Percentiles rank a stretch among this genome's conserved stretches.
These are phyloP conservation scores for Dicaeum eximium DNA, from an alignment of 2,113 vertebrate genomes.

Conservation along the genomic window DNA sequence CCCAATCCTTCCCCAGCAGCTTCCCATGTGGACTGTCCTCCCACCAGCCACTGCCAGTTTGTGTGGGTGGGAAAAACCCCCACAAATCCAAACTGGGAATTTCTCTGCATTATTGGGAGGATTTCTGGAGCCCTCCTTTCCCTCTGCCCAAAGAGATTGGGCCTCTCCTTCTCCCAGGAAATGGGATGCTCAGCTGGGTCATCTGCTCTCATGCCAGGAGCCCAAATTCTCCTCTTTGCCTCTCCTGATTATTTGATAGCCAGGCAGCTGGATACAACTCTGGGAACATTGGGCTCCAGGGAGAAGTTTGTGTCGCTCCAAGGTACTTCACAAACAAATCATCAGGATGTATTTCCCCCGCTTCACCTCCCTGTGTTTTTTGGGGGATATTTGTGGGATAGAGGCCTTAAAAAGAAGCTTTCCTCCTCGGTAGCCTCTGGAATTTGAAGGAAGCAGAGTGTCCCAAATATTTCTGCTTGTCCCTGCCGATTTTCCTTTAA, in stretches of 20 bases:
- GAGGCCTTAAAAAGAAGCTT: not conserved
- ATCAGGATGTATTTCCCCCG: not conserved
- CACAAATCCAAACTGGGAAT: not conserved
- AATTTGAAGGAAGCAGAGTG: not conserved
- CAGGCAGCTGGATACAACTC: not conserved
- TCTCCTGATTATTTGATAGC: not conserved
- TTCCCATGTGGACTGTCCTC: fast-evolving
- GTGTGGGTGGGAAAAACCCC: fast-evolving
- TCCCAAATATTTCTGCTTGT: not conserved
- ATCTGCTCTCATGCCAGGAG: not conserved
- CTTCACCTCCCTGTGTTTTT: not conserved
- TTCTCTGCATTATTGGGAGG: not conserved
- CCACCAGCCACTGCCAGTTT: not conserved
- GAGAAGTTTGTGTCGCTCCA: not conserved
- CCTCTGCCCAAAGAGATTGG: not conserved
- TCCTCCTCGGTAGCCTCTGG: not conserved
- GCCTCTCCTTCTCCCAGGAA: not conserved
- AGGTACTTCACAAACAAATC: not conserved
- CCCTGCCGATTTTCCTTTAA: not conserved
- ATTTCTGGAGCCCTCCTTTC: not conserved
- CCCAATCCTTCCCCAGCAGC: not conserved
- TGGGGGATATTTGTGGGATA: not conserved
- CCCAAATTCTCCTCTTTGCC: not conserved
- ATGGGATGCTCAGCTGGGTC: not conserved
- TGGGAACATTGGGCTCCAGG: conserved; percentile 13